Conservation (phyloP, 2,113 vertebrate species). For the Electrona antarctica region DNA sequence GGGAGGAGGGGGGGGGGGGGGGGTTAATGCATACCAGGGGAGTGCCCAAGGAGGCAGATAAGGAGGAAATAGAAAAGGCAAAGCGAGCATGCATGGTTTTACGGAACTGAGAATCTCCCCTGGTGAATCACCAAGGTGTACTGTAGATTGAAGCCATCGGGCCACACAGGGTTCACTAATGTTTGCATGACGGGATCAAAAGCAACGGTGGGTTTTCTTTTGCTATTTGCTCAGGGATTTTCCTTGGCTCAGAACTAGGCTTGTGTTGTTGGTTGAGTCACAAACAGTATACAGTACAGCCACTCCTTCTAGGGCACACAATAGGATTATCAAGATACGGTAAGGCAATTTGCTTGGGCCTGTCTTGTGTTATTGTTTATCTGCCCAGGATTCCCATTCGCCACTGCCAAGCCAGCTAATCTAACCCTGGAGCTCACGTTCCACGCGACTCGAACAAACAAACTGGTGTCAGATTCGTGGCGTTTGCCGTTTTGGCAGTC, state of each 20-base stretch:
- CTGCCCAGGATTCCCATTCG: slow-evolving; percentile 54
- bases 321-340: slow-evolving; percentile 22
- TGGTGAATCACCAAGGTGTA: slow-evolving; percentile 48
- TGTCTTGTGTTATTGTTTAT: slow-evolving; percentile 46
- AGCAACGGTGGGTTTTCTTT: slow-evolving; percentile 15
- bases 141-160: slow-evolving; percentile 27
- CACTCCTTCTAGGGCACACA: slow-evolving; percentile 5
- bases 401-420: slow-evolving; percentile 51
- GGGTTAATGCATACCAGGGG: slow-evolving; percentile 30
- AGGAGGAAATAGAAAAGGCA: slow-evolving; percentile 29
- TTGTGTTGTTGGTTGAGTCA: slow-evolving; percentile 31
- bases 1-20: neutral
- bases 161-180: slow-evolving; percentile 2
- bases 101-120: slow-evolving; percentile 45
- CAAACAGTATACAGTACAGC: neutral
- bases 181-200: neutral
- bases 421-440: slow-evolving; percentile 41
- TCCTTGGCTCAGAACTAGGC: slow-evolving; percentile 24
- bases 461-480: slow-evolving; percentile 13
- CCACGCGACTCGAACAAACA: slow-evolving; percentile 33
- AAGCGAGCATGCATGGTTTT: slow-evolving; percentile 27
- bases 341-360: slow-evolving; percentile 12
- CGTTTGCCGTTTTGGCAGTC: slow-evolving; percentile 39
- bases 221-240: neutral
- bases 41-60: slow-evolving; percentile 5